phyloP scores from a whole-genome alignment of 2,888 invertebrate species.

The Dasypogon diadema region DNA sequence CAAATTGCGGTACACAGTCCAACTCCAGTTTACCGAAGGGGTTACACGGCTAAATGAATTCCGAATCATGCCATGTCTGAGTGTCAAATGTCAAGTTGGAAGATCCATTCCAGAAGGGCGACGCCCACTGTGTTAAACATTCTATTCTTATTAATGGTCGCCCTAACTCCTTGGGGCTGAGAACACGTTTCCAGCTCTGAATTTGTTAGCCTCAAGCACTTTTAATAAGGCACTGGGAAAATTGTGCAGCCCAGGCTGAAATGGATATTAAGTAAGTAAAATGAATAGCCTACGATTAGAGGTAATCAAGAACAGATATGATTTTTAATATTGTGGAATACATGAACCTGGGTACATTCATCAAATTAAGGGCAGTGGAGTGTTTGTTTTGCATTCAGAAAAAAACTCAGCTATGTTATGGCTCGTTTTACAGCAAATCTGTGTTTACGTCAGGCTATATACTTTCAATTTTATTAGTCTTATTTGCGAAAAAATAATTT shows the following conservation, averaged over 20 bases:
- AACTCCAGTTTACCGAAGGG: slow-evolving; percentile 11
- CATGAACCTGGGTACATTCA: no score
- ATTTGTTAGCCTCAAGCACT: neutral
- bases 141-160: slow-evolving; percentile 48
- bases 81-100: slow-evolving; percentile 51
- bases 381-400: no score
- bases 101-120: slow-evolving; percentile 44
- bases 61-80: slow-evolving; percentile 42
- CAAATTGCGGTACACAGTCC: neutral
- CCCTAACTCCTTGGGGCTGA: slow-evolving; percentile 36
- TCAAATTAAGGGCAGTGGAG: no score
- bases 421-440: no score
- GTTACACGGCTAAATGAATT: slow-evolving; percentile 49
- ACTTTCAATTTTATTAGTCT: no score
- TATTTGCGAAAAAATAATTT: no score
- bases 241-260: neutral
- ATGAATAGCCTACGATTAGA: neutral
- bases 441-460: no score
- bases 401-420: no score
- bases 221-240: neutral
- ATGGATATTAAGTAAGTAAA: neutral
- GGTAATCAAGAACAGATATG: neutral
- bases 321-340: no score
- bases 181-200: neutral
- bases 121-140: slow-evolving; percentile 46